Conservation (phyloP, 2,888 invertebrate genomes). For the Clanis bilineata region DNA sequence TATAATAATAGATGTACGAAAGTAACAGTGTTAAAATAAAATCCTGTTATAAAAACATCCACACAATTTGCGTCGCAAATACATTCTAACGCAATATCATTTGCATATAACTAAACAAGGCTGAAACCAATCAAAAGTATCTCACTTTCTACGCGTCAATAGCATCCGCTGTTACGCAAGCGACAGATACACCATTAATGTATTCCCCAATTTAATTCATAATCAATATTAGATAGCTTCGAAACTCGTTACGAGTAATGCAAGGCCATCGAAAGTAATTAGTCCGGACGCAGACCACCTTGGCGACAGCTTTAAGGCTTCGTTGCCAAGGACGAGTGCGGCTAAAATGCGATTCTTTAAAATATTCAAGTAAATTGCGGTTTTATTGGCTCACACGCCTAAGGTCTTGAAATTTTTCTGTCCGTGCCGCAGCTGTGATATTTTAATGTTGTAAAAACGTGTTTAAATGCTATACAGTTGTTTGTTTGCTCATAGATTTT, state of each 20-base stretch:
- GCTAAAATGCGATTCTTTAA: slow-evolving; percentile 19
- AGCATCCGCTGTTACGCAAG: slow-evolving; percentile 47
- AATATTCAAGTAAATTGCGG: slow-evolving; percentile 33
- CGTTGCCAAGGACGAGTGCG: slow-evolving; percentile 43
- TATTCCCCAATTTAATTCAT: slow-evolving; percentile 47
- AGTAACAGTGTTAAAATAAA: background rate
- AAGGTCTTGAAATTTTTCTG: slow-evolving; percentile 32
- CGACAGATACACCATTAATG: slow-evolving; percentile 20
- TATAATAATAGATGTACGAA: no score
- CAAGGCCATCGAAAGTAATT: slow-evolving; percentile 67
- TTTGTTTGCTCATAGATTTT: slow-evolving; percentile 1
- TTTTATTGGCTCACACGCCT: slow-evolving; percentile 31
- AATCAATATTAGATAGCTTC: slow-evolving; percentile 33
- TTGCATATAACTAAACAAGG: slow-evolving; percentile 48
- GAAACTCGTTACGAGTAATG: slow-evolving; percentile 38
- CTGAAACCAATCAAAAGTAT: slow-evolving; percentile 55
- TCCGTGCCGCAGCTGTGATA: slow-evolving; percentile 6
- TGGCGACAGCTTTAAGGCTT: slow-evolving; percentile 62
- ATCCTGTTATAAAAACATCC: background rate
- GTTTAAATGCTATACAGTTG: background rate
- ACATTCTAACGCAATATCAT: slow-evolving; percentile 41
- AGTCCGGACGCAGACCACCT: slow-evolving; percentile 55
- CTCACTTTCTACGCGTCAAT: slow-evolving; percentile 53
- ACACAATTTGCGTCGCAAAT: background rate
- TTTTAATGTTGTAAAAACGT: background rate